Base-by-base conservation (phyloP, 1,140 invertebrate genomes). In the Saccostrea glomerata region DNA sequence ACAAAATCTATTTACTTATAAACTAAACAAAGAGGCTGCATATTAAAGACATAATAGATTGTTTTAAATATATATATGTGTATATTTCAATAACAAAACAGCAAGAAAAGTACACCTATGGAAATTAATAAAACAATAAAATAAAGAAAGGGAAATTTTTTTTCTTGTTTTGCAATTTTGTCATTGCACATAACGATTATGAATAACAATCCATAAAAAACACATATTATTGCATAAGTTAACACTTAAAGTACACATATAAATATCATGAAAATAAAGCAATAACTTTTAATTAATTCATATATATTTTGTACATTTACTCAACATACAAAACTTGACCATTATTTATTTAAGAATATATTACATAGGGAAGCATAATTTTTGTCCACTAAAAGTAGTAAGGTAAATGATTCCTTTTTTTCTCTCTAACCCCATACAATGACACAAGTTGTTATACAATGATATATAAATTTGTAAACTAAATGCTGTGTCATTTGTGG, bases 51-150 rank as follows among this genome's bases (percentile, higher is more conserved):
- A 3, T 77, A 77, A 12, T 30, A 77, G 70, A 63, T 63, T 20
- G 17, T 63, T 63, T 63, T 20, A 63, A 63, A 63, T 63, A 60
- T 60, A 77, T 15, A 30, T n/a, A n/a, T n/a, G n/a, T 13, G 13
- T 77, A 77, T 36, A 77, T 25, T 77, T 77, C 23, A 36, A 36
- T 77, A 77, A 77, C 70, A 36, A 60, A 63, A 63, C 58, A 63
- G 17, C 17, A n/a, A 20, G n/a, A 63, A 63, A 63, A 63, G 17
- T 63, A 63, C 58, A 63, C 58, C 58, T 63, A 63, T 30, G 23
- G 13, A 77, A 77, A 36, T 77, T 25, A 77, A 73, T 73, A 73
- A 30, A 77, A 77, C 23, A 77, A 77, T n/a, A 77, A 77, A 77
- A 77, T 77, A 30, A 77, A 25, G 25, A 30, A 12, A 3, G 25